Conservation (phyloP, 2,888 invertebrate species). For the Andrena trimmerana region DNA sequence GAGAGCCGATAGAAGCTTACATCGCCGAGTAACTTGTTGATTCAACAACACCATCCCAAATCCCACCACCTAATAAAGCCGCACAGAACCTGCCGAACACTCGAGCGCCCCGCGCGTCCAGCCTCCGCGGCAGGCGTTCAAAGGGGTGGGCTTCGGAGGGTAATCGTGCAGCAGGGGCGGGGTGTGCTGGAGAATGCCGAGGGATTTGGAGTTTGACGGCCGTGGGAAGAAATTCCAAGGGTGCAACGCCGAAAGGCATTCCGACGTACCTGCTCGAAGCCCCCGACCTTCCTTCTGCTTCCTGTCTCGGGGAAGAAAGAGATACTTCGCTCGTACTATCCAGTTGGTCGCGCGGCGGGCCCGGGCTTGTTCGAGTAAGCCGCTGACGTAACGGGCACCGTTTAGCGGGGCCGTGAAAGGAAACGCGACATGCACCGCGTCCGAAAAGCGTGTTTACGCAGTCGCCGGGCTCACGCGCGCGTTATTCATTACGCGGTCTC, state of each 20-base stretch:
- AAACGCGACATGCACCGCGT: constrained; percentile 1
- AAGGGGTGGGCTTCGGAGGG: neutral
- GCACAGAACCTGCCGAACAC: too few relatives aligned
- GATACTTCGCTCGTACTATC: constrained; percentile 46
- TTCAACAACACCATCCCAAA: too few relatives aligned
- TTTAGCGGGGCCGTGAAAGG: neutral
- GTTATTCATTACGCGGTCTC: constrained; percentile 42
- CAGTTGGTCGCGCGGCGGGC: constrained; percentile 28
- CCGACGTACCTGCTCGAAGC: constrained; percentile 59
- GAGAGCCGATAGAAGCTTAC: too few relatives aligned
- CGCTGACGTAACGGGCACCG: constrained; percentile 13
- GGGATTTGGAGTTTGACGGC: constrained; percentile 59
- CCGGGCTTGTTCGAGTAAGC: neutral
- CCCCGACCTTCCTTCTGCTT: constrained; percentile 60
- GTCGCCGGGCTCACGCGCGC: neutral
- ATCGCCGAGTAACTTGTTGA: too few relatives aligned
- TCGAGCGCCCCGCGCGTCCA: too few relatives aligned
- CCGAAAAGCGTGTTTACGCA: neutral
- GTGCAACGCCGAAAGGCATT: constrained; percentile 65
- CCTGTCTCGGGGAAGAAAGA: constrained; percentile 56
- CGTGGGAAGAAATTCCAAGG: constrained; percentile 68
- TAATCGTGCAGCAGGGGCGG: constrained; percentile 32
- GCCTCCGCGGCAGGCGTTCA: too few relatives aligned
- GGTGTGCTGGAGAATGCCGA: constrained; percentile 47
- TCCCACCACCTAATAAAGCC: too few relatives aligned